A percentile compares a stretch with the other conserved stretches of the same genome.
phyloP scores from a whole-genome alignment of 2,888 invertebrate genomes.

The Graphium colonna region DNA sequence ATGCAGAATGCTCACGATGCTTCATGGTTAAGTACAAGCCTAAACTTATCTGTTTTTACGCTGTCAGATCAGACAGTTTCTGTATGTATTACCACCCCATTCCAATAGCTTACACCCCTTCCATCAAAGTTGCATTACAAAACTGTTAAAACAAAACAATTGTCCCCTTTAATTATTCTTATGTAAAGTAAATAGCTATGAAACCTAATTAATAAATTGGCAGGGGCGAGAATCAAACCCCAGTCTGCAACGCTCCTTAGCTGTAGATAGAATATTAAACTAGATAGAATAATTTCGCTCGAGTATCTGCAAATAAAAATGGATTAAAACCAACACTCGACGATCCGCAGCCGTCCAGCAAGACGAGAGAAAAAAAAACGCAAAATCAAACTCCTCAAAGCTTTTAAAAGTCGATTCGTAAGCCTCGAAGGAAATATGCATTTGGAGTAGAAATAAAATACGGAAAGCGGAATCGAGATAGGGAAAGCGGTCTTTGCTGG shows the following conservation, averaged over 20 bases:
- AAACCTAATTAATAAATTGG: no score
- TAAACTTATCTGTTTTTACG: no score
- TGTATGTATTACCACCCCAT: no score
- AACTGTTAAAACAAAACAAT: no score
- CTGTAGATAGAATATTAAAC: background rate
- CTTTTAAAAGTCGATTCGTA: conserved; percentile 12
- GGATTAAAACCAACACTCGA: background rate
- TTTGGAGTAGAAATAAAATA: background rate
- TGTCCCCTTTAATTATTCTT: no score
- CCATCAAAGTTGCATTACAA: no score
- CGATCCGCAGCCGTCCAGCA: background rate
- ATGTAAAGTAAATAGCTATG: no score
- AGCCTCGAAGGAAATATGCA: conserved; percentile 12
- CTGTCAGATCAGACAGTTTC: no score
- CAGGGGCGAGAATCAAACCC: background rate
- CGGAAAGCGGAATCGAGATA: conserved; percentile 5
- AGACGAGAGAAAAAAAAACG: background rate
- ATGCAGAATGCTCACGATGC: no score
- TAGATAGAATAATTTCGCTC: background rate
- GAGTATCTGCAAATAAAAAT: background rate
- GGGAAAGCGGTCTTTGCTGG: conserved; percentile 11
- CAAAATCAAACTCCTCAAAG: background rate
- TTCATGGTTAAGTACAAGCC: no score
- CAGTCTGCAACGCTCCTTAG: background rate
- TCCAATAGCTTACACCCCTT: no score